These are phyloP conservation scores for Rotaria socialis DNA, from an alignment of 2,888 invertebrate species.

Conservation along the genomic window DNA sequence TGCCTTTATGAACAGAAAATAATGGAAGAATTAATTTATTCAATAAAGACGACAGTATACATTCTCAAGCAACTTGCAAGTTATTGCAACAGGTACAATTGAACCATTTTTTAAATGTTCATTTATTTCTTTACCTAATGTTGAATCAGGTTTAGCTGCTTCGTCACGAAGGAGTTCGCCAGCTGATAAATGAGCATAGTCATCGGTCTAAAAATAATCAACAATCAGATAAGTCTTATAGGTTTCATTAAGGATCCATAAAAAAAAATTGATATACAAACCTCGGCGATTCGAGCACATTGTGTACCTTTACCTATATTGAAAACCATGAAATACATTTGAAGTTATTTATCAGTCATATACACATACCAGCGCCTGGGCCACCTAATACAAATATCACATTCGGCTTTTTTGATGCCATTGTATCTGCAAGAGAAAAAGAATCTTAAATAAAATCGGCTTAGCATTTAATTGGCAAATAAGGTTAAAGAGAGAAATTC, in stretches of 20 bases:
- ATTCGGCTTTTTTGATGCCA: slow-evolving; percentile 61
- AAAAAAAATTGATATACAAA: slow-evolving; percentile 50
- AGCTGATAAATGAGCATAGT: slow-evolving; percentile 64
- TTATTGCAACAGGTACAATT: slow-evolving; percentile 96
- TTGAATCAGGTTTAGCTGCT: slow-evolving; percentile 70
- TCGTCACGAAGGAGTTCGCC: slow-evolving; percentile 89
- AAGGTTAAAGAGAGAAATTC: no score
- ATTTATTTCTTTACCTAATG: slow-evolving; percentile 83
- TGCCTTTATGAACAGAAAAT: slow-evolving; percentile 53
- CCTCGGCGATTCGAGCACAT: slow-evolving; percentile 78
- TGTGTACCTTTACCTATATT: slow-evolving; percentile 83
- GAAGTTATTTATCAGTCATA: no score
- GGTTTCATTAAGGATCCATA: no score
- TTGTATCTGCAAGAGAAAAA: neutral
- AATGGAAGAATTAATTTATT: no score
- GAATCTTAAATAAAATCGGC: no score
- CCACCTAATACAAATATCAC: slow-evolving; percentile 94
- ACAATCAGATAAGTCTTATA: neutral
- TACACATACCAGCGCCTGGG: slow-evolving; percentile 72
- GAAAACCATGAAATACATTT: no score
- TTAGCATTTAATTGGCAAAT: no score
- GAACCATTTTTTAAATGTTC: slow-evolving; percentile 82
- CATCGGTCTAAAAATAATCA: slow-evolving; percentile 58
- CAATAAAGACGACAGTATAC: slow-evolving; percentile 60
- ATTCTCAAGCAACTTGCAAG: slow-evolving; percentile 84